These are phyloP conservation scores for Oscheius sp. DNA, from an alignment of 2,888 invertebrate species.

Conservation along the genomic window DNA sequence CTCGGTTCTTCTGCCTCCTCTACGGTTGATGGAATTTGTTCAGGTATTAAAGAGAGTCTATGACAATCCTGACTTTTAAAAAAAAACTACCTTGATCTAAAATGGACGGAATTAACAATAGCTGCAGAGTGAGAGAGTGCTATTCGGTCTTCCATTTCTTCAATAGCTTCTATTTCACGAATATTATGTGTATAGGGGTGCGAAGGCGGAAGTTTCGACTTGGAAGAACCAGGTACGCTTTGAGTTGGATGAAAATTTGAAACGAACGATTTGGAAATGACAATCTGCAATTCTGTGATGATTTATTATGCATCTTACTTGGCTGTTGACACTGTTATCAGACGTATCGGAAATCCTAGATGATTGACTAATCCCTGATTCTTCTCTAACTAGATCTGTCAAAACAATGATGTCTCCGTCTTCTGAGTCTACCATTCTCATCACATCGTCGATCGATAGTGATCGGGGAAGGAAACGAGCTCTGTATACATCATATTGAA, in stretches of 20 bases:
- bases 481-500: slow-evolving; percentile 9
- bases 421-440: slow-evolving; percentile 56
- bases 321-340: slow-evolving; percentile 34
- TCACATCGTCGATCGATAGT: slow-evolving; percentile 66
- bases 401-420: slow-evolving; percentile 47
- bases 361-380: slow-evolving; percentile 39
- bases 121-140: slow-evolving; percentile 32
- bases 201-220: neutral
- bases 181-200: slow-evolving; percentile 18
- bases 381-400: slow-evolving; percentile 53
- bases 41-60: slow-evolving; percentile 56
- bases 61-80: neutral
- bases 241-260: slow-evolving; percentile 36
- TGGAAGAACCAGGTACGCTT: neutral
- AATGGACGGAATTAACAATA: slow-evolving; percentile 49
- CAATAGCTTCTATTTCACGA: slow-evolving; percentile 52
- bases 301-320: slow-evolving; percentile 1
- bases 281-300: slow-evolving; percentile 36
- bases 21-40: slow-evolving; percentile 53
- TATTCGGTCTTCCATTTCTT: slow-evolving; percentile 59
- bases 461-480: slow-evolving; percentile 49
- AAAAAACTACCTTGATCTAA: slow-evolving; percentile 48
- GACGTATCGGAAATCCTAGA: slow-evolving; percentile 31
- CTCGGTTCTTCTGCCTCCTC: slow-evolving; percentile 53
- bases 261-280: slow-evolving; percentile 58